Evolutionary conservation across 2,113 vertebrate genomes (phyloP).

Genomic region (Neodon shergylaensis): DNA sequence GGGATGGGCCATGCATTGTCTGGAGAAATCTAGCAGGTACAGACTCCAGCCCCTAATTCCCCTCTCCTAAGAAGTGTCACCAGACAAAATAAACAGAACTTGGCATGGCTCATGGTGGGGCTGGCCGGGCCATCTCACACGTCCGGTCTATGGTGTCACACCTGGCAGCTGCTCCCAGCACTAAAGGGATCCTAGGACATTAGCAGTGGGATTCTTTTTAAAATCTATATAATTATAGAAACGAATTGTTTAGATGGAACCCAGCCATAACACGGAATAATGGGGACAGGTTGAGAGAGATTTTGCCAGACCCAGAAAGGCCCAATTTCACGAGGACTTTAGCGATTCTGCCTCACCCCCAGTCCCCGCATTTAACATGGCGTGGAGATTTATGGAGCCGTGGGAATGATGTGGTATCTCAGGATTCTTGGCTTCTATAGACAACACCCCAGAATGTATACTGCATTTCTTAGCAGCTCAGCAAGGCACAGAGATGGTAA

Average conservation of each 20-base stretch:
- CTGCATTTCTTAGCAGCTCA: neutral
- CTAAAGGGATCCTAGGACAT: neutral
- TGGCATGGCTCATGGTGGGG: neutral
- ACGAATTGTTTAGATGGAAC: constrained; percentile 65
- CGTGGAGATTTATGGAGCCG: neutral
- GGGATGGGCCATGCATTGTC: neutral
- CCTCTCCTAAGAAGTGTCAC: constrained; percentile 51
- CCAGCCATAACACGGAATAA: neutral
- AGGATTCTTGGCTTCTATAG: neutral
- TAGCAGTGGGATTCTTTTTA: neutral
- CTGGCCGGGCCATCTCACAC: neutral
- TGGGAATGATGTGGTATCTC: neutral
- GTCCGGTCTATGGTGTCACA: constrained; percentile 16
- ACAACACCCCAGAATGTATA: neutral
- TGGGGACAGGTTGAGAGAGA: neutral
- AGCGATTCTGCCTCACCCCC: neutral
- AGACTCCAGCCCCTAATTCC: constrained; percentile 18
- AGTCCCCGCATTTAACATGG: neutral
- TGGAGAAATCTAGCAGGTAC: neutral
- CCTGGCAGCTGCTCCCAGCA: constrained; percentile 56
- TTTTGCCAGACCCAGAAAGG: constrained; percentile 20
- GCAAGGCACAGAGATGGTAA: neutral
- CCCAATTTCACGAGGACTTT: neutral
- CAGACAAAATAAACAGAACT: constrained; percentile 58
- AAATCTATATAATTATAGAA: constrained; percentile 50